Evolutionary conservation across 2,797 vertebrate genomes (phyloP).

Genomic region (Bufotes viridis): DNA sequence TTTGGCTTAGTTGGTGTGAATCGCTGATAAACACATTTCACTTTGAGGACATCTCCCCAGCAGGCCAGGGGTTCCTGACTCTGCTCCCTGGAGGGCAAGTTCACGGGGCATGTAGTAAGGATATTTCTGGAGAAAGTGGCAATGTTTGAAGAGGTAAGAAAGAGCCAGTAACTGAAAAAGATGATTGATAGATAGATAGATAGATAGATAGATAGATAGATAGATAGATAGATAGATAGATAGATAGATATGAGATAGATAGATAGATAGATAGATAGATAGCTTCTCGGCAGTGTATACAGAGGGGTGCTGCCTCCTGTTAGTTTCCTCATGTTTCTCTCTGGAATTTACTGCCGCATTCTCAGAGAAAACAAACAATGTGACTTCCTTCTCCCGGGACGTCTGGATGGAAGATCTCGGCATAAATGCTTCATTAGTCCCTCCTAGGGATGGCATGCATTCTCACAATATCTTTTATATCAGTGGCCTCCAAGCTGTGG

Average conservation of each 20-base stretch:
- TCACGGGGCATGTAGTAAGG: neutral
- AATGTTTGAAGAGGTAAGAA: neutral
- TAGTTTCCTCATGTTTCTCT: neutral
- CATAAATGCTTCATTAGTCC: neutral
- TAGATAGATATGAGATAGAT: conserved; percentile 41
- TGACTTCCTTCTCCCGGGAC: neutral
- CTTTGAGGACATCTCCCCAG: neutral
- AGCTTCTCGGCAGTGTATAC: neutral
- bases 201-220: neutral
- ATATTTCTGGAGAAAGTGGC: neutral
- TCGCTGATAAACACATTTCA: conserved; percentile 40
- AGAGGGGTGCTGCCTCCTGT: neutral
- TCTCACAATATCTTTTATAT: neutral
- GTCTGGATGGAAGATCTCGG: conserved; percentile 9
- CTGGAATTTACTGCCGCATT: conserved; percentile 8
- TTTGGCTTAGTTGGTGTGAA: conserved; percentile 12
- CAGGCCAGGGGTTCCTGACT: neutral
- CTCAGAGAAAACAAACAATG: neutral
- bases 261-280: conserved; percentile 12
- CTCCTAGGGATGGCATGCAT: neutral
- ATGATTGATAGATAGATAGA: neutral
- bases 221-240: conserved; percentile 1
- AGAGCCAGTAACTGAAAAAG: neutral
- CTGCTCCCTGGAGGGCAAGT: neutral
- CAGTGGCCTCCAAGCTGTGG: neutral